Conservation (phyloP, 2,888 invertebrate species). For the Drosophila dives region DNA sequence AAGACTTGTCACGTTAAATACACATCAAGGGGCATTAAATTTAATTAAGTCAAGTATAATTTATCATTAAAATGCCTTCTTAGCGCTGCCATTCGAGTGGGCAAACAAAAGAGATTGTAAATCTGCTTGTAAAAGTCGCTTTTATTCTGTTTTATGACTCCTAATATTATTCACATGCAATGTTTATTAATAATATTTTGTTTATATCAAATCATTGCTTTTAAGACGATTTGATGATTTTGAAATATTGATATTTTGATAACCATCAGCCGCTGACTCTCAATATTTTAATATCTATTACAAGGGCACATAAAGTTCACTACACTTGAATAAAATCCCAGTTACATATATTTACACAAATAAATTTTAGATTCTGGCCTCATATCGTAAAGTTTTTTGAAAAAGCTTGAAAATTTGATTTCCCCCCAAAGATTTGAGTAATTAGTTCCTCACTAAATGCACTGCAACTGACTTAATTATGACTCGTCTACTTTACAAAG, state of each 20-base stretch:
- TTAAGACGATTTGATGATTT: not conserved
- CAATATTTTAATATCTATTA: not conserved
- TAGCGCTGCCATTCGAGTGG: constrained; percentile 6
- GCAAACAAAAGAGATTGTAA: constrained; percentile 30
- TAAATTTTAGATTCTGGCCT: not conserved
- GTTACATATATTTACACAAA: not conserved
- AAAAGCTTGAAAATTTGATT: constrained; percentile 2
- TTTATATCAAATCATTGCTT: not conserved
- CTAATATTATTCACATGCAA: constrained; percentile 7
- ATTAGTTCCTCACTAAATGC: constrained; percentile 4
- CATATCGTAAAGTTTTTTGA: not conserved
- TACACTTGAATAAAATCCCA: not conserved
- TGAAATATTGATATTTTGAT: not conserved
- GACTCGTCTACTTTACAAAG: not conserved
- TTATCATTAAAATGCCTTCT: constrained; percentile 8
- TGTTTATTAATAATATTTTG: not conserved
- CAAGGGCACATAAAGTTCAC: not conserved
- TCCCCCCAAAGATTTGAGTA: not conserved
- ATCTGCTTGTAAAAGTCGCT: constrained; percentile 10
- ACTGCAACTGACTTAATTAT: not conserved
- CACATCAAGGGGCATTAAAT: constrained; percentile 15
- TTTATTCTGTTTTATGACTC: constrained; percentile 12
- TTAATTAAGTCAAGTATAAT: constrained; percentile 35
- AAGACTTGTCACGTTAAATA: not conserved
- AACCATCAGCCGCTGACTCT: not conserved